These are phyloP conservation scores for Adrianichthys oophorus DNA, from an alignment of 2,797 vertebrate genomes.

Conservation along the genomic window DNA sequence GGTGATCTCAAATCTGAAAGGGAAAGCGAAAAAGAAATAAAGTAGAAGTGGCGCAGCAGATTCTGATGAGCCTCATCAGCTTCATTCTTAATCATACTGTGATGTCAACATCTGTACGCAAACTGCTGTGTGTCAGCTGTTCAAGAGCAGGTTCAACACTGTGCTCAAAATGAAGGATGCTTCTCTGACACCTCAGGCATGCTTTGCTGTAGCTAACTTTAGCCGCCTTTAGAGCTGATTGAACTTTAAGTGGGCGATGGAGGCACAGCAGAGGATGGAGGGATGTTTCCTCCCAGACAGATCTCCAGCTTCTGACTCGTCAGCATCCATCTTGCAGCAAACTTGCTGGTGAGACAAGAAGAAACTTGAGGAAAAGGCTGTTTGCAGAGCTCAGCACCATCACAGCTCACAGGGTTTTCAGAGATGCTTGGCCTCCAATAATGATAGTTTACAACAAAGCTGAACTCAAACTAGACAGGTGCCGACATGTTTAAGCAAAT, in stretches of 20 bases:
- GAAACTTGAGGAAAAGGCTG: not conserved
- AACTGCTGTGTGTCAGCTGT: not conserved
- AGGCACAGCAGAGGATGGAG: slow-evolving; percentile 13
- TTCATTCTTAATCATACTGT: too few relatives aligned
- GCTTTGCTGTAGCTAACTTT: slow-evolving; percentile 36
- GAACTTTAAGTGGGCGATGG: slow-evolving; percentile 38
- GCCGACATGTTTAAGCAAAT: not conserved
- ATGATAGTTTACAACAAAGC: slow-evolving; percentile 3
- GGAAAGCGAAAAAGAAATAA: too few relatives aligned
- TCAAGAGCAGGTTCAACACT: slow-evolving; percentile 6
- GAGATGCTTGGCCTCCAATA: slow-evolving; percentile 10
- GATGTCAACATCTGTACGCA: not conserved
- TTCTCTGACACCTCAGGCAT: slow-evolving; percentile 11
- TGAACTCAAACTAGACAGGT: not conserved
- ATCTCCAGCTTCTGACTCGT: slow-evolving; percentile 55
- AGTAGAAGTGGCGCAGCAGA: too few relatives aligned
- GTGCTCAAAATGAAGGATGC: not conserved
- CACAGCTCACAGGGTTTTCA: slow-evolving; percentile 17
- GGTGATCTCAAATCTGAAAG: too few relatives aligned
- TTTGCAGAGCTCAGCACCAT: not conserved
- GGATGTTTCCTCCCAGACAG: slow-evolving; percentile 41
- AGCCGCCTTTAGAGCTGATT: slow-evolving; percentile 41
- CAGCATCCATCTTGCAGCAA: slow-evolving; percentile 49
- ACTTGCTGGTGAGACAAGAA: slow-evolving; percentile 69
- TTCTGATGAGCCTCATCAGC: too few relatives aligned